phyloP scores from a whole-genome alignment of 1,140 invertebrate species.

The Babylonia areolata region DNA sequence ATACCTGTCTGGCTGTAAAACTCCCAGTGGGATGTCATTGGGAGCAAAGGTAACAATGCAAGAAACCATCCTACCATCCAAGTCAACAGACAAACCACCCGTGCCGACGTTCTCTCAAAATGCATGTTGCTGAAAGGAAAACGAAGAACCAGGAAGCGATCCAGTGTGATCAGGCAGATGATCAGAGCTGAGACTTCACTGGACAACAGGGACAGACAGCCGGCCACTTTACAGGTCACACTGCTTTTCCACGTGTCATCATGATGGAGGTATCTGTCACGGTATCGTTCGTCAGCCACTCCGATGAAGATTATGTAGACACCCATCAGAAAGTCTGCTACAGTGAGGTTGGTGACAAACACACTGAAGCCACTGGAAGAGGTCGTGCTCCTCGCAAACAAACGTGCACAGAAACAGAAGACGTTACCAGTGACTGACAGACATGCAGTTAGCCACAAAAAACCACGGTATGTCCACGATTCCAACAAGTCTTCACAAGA shows the following conservation, averaged over 20 bases:
- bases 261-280: conserved; percentile 53
- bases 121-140: conserved; percentile 14
- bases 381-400: neutral
- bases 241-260: conserved; percentile 38
- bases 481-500: conserved; percentile 54
- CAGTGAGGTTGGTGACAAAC: conserved; percentile 54
- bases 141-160: conserved; percentile 25
- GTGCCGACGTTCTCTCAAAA: neutral
- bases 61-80: neutral
- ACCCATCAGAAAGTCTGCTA: conserved; percentile 42
- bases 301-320: conserved; percentile 38
- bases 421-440: conserved; percentile 52
- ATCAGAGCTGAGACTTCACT: conserved; percentile 42
- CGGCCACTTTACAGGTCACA: conserved; percentile 21
- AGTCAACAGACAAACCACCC: neutral
- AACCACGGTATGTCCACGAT: conserved; percentile 37
- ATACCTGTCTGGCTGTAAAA: neutral
- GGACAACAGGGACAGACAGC: conserved; percentile 41
- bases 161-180: conserved; percentile 54
- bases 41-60: neutral
- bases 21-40: neutral
- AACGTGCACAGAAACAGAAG: conserved; percentile 32
- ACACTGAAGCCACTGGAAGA: conserved; percentile 37
- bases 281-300: conserved; percentile 31
- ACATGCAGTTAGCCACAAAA: conserved; percentile 49